Percentiles rank a stretch among this genome's conserved stretches.
Conservation (phyloP, 2,113 vertebrate species). For the Anser cygnoides region DNA sequence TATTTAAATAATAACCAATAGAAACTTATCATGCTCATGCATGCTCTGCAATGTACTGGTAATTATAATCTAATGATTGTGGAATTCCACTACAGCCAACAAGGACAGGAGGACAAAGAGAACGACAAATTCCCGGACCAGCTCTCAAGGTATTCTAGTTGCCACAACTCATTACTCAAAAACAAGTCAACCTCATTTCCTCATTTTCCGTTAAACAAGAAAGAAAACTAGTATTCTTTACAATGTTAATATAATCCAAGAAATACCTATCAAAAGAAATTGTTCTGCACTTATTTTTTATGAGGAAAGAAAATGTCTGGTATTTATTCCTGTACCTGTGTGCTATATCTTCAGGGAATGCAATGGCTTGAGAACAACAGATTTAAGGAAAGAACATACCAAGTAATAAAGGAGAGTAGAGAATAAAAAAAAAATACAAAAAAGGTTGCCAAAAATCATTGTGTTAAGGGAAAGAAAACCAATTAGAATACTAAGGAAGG, state of each 20-base stretch:
- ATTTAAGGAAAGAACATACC: background rate
- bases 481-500: background rate
- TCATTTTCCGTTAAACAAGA: background rate
- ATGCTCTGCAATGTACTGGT: background rate
- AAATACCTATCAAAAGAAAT: background rate
- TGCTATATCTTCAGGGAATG: background rate
- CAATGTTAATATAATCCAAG: background rate
- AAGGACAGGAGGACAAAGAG: constrained; percentile 66
- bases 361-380: background rate
- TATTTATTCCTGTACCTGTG: background rate
- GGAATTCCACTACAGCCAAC: constrained; percentile 63
- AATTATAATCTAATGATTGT: constrained; percentile 36
- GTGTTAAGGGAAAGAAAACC: background rate
- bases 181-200: background rate
- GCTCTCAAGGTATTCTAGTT: constrained; percentile 61
- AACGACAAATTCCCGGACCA: constrained; percentile 53
- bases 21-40: background rate
- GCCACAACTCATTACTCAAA: background rate
- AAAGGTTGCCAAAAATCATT: background rate
- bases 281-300: background rate
- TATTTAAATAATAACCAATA: background rate
- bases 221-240: background rate
- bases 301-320: background rate
- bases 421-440: background rate
- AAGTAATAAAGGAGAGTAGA: background rate